A percentile compares a stretch with the other conserved stretches of the same genome.
Conservation (phyloP, 2,888 invertebrate species). For the Macrosoma leucophasiata region DNA sequence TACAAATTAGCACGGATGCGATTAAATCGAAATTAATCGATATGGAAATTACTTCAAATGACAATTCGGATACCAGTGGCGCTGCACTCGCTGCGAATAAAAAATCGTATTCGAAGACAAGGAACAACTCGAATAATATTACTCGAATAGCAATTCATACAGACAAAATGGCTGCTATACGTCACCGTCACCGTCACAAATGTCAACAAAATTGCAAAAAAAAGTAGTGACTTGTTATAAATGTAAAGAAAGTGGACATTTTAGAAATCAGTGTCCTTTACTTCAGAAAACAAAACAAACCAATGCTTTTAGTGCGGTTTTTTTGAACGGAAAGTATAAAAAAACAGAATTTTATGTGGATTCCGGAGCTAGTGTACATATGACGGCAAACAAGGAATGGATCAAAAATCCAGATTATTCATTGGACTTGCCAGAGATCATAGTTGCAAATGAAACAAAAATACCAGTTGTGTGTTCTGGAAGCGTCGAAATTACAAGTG, state of each 20-base stretch:
- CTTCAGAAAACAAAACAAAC: conserved; percentile 8
- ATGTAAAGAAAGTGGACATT: conserved; percentile 6
- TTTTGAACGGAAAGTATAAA: conserved; percentile 21
- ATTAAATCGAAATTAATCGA: conserved; percentile 21
- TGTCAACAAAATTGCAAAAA: no score
- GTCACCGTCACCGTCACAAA: no score
- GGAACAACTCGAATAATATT: no score
- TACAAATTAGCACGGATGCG: no score
- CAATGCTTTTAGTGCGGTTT: conserved; percentile 21
- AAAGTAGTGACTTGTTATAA: no score
- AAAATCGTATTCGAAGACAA: no score
- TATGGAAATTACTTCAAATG: conserved; percentile 9
- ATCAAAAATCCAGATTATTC: conserved; percentile 10
- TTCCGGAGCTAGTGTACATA: conserved; percentile 21
- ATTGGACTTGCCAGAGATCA: conserved; percentile 12
- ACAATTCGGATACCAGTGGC: conserved; percentile 1
- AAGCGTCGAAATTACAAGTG: conserved; percentile 10
- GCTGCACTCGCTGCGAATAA: no score
- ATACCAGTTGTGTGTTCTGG: conserved; percentile 18
- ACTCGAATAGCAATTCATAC: no score
- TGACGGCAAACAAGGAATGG: conserved; percentile 20
- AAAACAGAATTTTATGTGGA: conserved; percentile 15
- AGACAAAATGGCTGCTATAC: no score
- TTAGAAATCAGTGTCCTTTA: conserved; percentile 11
- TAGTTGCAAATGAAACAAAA: conserved; percentile 14